Conservation (phyloP, 2,888 invertebrate species). For the Eilema caniola region DNA sequence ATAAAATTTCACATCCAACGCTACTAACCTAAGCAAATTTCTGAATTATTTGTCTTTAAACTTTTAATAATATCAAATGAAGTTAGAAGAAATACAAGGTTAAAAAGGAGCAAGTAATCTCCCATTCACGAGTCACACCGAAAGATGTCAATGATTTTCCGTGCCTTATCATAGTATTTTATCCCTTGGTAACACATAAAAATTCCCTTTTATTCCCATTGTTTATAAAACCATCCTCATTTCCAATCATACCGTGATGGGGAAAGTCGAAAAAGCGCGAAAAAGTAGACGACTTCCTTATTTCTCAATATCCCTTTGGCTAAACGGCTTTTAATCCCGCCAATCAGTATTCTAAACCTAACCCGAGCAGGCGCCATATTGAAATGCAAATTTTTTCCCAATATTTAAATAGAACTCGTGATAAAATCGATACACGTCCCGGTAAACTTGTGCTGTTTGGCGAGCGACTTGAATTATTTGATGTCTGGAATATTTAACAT, state of each 20-base stretch:
- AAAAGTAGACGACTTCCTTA: constrained; percentile 15
- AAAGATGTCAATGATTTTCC: neutral
- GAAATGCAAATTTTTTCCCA: constrained; percentile 25
- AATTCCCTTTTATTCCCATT: constrained; percentile 36
- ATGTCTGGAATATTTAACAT: neutral
- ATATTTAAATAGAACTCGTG: constrained; percentile 22
- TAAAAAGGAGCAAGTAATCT: neutral
- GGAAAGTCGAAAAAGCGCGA: constrained; percentile 17
- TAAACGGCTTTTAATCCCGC: constrained; percentile 24
- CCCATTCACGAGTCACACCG: neutral
- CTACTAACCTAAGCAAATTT: no score
- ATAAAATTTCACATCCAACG: no score
- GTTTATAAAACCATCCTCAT: constrained; percentile 26
- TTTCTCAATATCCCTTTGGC: constrained; percentile 45
- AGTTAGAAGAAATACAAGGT: neutral
- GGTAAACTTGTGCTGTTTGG: neutral
- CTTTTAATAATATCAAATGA: neutral
- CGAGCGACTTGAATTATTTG: neutral
- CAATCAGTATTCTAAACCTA: constrained; percentile 29
- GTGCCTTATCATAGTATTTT: constrained; percentile 1
- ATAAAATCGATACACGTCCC: constrained; percentile 18
- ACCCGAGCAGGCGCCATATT: constrained; percentile 17
- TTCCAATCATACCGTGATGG: constrained; percentile 29
- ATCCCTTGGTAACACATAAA: constrained; percentile 34
- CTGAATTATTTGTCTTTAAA: no score